Percentiles rank a stretch among this genome's conserved stretches.
phyloP scores from a whole-genome alignment of 2,797 vertebrate species.

The Cirrhinus mrigala region DNA sequence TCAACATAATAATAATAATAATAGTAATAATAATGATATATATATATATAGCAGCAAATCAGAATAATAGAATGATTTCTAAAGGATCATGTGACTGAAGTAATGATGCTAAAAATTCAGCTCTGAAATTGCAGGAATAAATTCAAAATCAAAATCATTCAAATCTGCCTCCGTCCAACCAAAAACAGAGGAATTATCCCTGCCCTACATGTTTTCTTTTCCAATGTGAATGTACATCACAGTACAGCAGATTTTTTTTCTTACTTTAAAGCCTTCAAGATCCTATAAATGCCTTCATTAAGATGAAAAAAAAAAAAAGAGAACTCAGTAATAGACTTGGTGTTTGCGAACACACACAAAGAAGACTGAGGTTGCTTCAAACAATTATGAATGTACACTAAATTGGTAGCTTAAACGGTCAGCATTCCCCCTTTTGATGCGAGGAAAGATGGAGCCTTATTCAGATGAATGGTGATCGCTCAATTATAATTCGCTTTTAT shows the following conservation, averaged over 20 bases:
- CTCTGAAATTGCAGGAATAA: too few species aligned
- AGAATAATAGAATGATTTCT: too few species aligned
- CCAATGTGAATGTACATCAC: neutral
- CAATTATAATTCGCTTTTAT: constrained; percentile 66
- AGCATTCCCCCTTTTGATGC: constrained; percentile 64
- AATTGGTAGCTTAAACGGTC: constrained; percentile 6
- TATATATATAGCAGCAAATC: too few species aligned
- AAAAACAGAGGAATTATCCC: neutral
- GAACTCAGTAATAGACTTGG: neutral
- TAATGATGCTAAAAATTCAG: too few species aligned
- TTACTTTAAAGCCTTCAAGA: neutral
- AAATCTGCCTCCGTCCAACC: neutral
- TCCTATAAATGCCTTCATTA: neutral
- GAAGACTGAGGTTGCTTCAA: neutral
- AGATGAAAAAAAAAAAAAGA: neutral
- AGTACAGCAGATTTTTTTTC: neutral
- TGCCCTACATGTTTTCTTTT: neutral
- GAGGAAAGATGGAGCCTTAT: constrained; percentile 63
- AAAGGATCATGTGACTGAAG: too few species aligned
- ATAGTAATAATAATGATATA: too few species aligned
- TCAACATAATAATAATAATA: too few species aligned
- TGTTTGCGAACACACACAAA: neutral
- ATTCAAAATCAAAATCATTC: too few species aligned
- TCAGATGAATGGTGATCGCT: constrained; percentile 70
- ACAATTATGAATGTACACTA: constrained; percentile 26